Evolutionary conservation across 1,140 invertebrate genomes (phyloP), one percentile per base, ranked within the genome.

Genomic region (Drosophila cardini): DNA sequence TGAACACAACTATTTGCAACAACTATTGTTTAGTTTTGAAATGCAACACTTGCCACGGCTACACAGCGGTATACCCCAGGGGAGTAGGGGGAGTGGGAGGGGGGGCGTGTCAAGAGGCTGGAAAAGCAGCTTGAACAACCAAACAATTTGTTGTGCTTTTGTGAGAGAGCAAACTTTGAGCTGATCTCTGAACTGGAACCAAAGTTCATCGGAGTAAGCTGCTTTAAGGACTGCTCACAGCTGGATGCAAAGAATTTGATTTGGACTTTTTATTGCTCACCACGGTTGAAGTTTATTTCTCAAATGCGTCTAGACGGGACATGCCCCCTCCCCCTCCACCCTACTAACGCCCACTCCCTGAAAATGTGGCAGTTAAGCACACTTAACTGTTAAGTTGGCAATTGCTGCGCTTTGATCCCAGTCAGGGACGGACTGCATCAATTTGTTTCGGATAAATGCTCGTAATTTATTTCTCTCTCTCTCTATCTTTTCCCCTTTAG

Each of bases 221-320:
- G 11, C 30, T 78, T 75, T 61, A 55, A 58, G 38, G 15, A 53
- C 26, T 42, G 21, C 21, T 65, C 72, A 55, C 72, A 71, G 76
- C 61, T 16, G 61, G 67, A 78, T 52, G 21, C 21, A 50, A 67
- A 50, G 61, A 72, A 52, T 76, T 55, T 40, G 9, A 34, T 67
- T 75, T 62, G n/a, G 18, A 53, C 48, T 62, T 62, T 75, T 78
- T 75, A 76, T 67, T 72, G 72, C 67, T 34, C 34, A 13, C 42
- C 71, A 7, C 42, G 62, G 64, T 72, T 50, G 56, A 76, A 60
- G 48, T 69, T 73, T 68, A 73, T 68, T 76, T 67, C 46, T 16
- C 62, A 73, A 73, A 67, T 65, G 65, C 56, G 76, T 72, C 76
- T 78, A 78, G 72, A 78, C 76, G 21, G 21, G 21, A 26, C 5